Base-by-base conservation (phyloP, 2,888 invertebrate species). In the Branchipolynoe longqiensis region DNA sequence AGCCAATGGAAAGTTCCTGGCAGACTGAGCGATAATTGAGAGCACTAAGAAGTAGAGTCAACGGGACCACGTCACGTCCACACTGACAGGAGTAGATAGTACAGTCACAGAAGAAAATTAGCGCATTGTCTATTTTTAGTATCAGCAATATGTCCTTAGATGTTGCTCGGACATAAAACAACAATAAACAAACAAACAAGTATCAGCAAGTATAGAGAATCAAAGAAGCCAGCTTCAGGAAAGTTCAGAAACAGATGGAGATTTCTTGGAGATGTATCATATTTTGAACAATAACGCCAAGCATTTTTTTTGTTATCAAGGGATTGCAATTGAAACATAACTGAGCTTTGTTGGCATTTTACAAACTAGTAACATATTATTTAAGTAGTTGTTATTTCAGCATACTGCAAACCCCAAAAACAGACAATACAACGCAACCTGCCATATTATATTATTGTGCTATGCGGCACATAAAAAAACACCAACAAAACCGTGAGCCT, bases 71-170 rank as follows among this genome's bases (percentile, higher is more conserved):
- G n/a, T n/a, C n/a, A n/a, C n/a, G 48, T 48, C 48, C 18, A 48
- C 48, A 48, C 8, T 48, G 18, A 48, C 48, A 8, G 18, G 8
- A 48, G 48, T 18, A 48, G 48, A 48, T 18, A 18, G 18, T 18
- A 48, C 4, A 18, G 18, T 8, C n/a, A 18, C 58, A 4, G 4
- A 58, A 4, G 12, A 62, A 8, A 18, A 33, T 3, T 41, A 78
- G 54, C 78, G 78, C 48, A 78, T 78, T 78, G 78, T 78, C 78
- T 78, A 78, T 78, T 78, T 78, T 78, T 48, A 78, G 78, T 48
- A 41, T 78, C 28, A 54, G 78, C 38, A 33, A 33, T n/a, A n/a
- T n/a, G 8, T n/a, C n/a, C n/a, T n/a, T n/a, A n/a, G n/a, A n/a
- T n/a, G n/a, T n/a, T n/a, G n/a, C n/a, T n/a, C n/a, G n/a, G n/a